Evolutionary conservation across 2,797 vertebrate genomes (phyloP), one percentile per base, ranked within the genome.

Genomic region (Somateria mollissima): DNA sequence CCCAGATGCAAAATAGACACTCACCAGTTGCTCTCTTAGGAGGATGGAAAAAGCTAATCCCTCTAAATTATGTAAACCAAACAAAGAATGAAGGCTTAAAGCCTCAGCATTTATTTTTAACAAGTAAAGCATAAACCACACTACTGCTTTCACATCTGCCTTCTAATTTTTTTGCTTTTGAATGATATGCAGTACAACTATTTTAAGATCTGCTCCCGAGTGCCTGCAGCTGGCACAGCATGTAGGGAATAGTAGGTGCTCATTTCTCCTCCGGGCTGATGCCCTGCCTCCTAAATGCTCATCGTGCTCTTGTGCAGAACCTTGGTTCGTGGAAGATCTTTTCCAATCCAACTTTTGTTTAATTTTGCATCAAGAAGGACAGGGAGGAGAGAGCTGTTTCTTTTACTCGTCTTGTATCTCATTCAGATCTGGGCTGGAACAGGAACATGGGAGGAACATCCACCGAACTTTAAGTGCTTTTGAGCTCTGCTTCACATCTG

Each of bases 1-100:
- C 65, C 83, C 83, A 82, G 60, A 94, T 89, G 89, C 83, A 94
- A 82, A 91, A 58, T 56, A 95, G 85, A 88, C 27, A 37, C 37
- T 87, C 66, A 67, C 56, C 64, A 86, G 83, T 71, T 73, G 36
- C 67, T 94, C 56, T 79, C 60, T 54, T 62, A 73, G 62, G 79
- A 94, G 73, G 61, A 81, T 89, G 85, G 87, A 84, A 95, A 95
- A 96, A 96, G 19, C 77, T 84, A 90, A 94, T 91, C 57, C 71
- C 49, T 77, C 91, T 84, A 84, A 96, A 94, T 94, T 88, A 77
- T 84, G 74, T 90, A 94, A 94, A 94, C 87, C 87, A 84, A 91
- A 86, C 28, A 57, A n/a, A 25, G 69, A 91, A 18, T 39, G 51
- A 73, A 95, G 61, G 77, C 49, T 88, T 92, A 74, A 94, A 92